phyloP scores from a whole-genome alignment of 2,888 invertebrate genomes.

The Phlogophora meticulosa region DNA sequence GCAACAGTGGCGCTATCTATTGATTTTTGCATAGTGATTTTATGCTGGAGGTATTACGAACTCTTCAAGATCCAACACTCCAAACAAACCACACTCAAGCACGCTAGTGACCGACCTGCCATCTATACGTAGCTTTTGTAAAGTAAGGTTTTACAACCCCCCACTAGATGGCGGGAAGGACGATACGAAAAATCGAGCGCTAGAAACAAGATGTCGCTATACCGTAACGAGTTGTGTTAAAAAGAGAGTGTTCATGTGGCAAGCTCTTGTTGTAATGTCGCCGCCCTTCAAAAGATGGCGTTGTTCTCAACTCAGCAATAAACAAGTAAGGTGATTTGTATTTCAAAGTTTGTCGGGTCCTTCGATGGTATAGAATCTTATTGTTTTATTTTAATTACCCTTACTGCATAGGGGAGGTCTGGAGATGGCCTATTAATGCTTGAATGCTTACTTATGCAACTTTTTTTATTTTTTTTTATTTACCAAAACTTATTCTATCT shows the following conservation, averaged over 20 bases:
- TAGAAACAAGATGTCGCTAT: slow-evolving; percentile 13
- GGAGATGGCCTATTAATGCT: too few relatives aligned
- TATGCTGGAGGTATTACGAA: background rate
- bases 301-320: background rate
- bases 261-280: background rate
- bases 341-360: background rate
- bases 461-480: too few relatives aligned
- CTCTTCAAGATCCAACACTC: too few relatives aligned
- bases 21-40: background rate
- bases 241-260: rapidly evolving
- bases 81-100: background rate
- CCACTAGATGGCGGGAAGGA: slow-evolving; percentile 54
- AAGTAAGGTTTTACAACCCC: slow-evolving; percentile 27
- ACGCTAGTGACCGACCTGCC: background rate
- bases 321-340: too few relatives aligned
- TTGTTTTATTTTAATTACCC: too few relatives aligned
- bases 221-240: too few relatives aligned
- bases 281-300: slow-evolving; percentile 59
- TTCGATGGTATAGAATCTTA: too few relatives aligned
- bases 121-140: slow-evolving; percentile 15
- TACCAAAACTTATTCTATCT: too few relatives aligned
- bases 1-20: slow-evolving; percentile 30
- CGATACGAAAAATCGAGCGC: background rate
- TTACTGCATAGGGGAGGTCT: too few relatives aligned
- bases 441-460: too few relatives aligned